phyloP scores from a whole-genome alignment of 2,888 invertebrate genomes.

The Callyntrura guangdongensis region DNA sequence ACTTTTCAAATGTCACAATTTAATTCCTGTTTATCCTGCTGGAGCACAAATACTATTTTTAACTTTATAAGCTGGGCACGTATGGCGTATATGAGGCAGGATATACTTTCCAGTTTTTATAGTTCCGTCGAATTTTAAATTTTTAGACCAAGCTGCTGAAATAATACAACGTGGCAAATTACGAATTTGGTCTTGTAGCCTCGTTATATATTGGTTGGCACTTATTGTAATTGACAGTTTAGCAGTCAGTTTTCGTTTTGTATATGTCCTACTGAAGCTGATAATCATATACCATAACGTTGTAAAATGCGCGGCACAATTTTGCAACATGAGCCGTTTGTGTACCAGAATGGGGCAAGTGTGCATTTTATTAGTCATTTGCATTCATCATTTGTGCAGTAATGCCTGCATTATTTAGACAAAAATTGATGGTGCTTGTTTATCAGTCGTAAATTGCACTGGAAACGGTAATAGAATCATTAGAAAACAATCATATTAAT shows the following conservation, averaged over 20 bases:
- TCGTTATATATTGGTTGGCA: neutral
- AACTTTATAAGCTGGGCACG: neutral
- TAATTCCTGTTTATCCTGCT: neutral
- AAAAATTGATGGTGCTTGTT: neutral
- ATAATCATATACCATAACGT: neutral
- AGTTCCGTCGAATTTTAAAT: neutral
- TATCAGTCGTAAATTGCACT: neutral
- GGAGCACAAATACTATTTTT: neutral
- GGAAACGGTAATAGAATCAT: neutral
- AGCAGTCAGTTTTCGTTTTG: neutral
- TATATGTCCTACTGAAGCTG: neutral
- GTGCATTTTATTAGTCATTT: neutral
- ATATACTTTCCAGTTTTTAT: neutral
- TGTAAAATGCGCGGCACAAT: too few species aligned
- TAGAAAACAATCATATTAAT: neutral
- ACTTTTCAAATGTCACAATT: conserved; percentile 61
- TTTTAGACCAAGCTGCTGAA: neutral
- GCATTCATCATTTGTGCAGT: neutral
- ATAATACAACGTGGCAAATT: neutral
- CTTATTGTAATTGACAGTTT: neutral
- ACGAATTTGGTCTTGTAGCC: neutral
- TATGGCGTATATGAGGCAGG: neutral
- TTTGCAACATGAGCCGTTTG: neutral
- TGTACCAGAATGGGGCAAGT: neutral
- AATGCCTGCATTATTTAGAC: neutral